phyloP scores from a whole-genome alignment of 2,113 vertebrate genomes.

The Syngnathus scovelli region DNA sequence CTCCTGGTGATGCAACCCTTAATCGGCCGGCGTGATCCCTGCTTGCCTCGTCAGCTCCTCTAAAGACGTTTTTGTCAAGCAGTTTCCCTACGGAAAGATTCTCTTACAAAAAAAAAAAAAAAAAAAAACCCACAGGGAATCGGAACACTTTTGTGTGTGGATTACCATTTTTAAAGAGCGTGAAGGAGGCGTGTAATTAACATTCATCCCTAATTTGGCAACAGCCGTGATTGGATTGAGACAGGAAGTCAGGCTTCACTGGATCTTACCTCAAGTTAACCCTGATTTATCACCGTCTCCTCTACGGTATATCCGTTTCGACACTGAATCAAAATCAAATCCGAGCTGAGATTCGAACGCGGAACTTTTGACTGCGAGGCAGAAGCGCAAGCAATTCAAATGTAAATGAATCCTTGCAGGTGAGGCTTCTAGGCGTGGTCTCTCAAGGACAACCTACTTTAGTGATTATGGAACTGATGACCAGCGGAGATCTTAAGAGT shows the following conservation, averaged over 20 bases:
- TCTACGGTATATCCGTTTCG: neutral
- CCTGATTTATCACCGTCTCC: neutral
- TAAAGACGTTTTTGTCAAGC: constrained; percentile 23
- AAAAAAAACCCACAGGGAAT: neutral
- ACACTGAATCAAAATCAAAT: too few relatives aligned
- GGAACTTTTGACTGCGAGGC: neutral
- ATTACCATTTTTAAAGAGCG: neutral
- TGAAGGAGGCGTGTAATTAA: neutral
- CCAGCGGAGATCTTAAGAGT: constrained; percentile 95
- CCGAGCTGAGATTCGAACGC: neutral
- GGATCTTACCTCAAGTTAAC: neutral
- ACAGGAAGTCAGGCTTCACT: constrained; percentile 6
- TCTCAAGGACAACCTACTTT: constrained; percentile 96
- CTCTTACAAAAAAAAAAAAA: constrained; percentile 21
- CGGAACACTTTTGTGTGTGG: neutral
- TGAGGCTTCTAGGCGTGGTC: constrained; percentile 92
- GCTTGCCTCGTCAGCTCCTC: constrained; percentile 34
- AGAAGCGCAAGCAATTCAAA: neutral
- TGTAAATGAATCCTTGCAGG: constrained; percentile 61
- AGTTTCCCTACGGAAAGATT: constrained; percentile 28
- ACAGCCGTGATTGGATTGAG: neutral
- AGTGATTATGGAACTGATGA: constrained; percentile 99
- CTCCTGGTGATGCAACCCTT: constrained; percentile 33
- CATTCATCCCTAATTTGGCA: neutral
- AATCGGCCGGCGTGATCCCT: constrained; percentile 26